phyloP scores from a whole-genome alignment of 2,888 invertebrate genomes.

The Notocelia uddmanniana region DNA sequence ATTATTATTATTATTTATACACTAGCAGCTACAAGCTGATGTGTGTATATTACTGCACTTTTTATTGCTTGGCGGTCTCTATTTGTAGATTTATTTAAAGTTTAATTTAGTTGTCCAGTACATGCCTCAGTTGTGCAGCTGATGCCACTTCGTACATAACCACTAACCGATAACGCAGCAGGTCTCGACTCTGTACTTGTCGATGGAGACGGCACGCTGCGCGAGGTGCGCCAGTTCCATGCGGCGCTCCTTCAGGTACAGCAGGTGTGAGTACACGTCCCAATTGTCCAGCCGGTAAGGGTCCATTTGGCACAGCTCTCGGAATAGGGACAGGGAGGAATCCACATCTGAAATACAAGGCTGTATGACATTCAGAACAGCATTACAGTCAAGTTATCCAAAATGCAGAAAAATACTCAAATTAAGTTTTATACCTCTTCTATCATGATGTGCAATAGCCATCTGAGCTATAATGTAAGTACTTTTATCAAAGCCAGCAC shows the following conservation, averaged over 20 bases:
- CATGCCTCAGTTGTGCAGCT: too few relatives aligned
- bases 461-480: conserved; percentile 96
- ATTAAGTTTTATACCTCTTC: conserved; percentile 89
- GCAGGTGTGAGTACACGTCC: conserved; percentile 97
- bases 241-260: conserved; percentile 97
- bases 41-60: too few relatives aligned
- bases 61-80: too few relatives aligned
- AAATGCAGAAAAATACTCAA: not conserved
- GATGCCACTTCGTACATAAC: not conserved
- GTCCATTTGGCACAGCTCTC: conserved; percentile 93
- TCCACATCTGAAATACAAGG: conserved; percentile 90
- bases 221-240: conserved; percentile 97
- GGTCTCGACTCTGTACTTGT: conserved; percentile 98
- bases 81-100: too few relatives aligned
- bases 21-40: too few relatives aligned
- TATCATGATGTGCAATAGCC: conserved; percentile 96
- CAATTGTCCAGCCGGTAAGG: conserved; percentile 98
- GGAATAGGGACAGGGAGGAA: conserved; percentile 94
- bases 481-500: conserved; percentile 94
- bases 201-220: conserved; percentile 96
- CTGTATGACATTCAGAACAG: not conserved
- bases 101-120: too few relatives aligned
- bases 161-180: conserved; percentile 97
- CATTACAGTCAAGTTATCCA: not conserved
- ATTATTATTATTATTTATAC: too few relatives aligned